Evolutionary conservation across 2,113 vertebrate species (phyloP).

Genomic region (Albula goreensis): DNA sequence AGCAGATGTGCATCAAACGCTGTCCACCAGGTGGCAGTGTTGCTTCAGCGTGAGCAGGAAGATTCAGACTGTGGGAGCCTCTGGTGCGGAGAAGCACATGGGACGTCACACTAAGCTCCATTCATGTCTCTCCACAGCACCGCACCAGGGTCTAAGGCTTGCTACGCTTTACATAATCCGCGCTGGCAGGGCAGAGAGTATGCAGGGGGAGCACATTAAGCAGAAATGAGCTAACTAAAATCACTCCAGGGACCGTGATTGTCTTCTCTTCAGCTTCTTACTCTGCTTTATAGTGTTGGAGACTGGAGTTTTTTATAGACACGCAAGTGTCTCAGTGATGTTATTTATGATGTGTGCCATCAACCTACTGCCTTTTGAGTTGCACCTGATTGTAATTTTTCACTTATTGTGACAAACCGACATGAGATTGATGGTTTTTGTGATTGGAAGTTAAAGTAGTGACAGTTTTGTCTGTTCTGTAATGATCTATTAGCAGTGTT

Average conservation of each 20-base stretch:
- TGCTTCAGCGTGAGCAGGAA: not conserved
- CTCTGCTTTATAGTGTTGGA: not conserved
- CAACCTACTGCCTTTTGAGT: not conserved
- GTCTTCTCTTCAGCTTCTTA: not conserved
- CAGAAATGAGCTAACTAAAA: constrained; percentile 16
- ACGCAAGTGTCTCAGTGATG: not conserved
- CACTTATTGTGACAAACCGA: not conserved
- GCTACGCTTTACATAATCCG: constrained; percentile 27
- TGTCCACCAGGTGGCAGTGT: constrained; percentile 29
- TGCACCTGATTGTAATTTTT: not conserved
- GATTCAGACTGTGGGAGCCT: not conserved
- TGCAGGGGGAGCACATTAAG: constrained; percentile 22
- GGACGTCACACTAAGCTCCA: constrained; percentile 15
- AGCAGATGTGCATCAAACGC: not conserved
- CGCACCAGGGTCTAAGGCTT: constrained; percentile 9
- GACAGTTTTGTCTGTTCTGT: not conserved
- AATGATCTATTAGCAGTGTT: not conserved
- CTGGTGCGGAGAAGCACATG: not conserved
- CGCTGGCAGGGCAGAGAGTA: constrained; percentile 21
- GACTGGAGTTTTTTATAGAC: not conserved
- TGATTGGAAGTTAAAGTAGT: not conserved
- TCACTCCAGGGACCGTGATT: not conserved
- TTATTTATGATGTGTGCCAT: not conserved
- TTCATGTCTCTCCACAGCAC: constrained; percentile 19
- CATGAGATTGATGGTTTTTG: not conserved